Evolutionary conservation across 2,797 vertebrate species (phyloP).

Genomic region (Synaphobranchus kaupii): DNA sequence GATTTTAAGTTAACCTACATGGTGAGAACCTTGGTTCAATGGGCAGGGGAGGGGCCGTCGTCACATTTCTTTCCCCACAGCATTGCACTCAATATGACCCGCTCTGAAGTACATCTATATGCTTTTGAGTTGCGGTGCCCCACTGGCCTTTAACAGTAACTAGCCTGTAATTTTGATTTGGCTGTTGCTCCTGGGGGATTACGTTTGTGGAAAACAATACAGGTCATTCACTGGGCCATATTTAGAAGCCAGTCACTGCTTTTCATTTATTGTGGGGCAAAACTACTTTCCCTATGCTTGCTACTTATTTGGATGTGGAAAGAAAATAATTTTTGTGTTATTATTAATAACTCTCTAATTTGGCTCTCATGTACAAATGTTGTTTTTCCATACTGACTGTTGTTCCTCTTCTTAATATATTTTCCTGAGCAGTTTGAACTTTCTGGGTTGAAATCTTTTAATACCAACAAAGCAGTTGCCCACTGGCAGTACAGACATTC

Average conservation of each 20-base stretch:
- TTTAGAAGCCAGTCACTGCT: not conserved
- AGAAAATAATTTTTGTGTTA: not conserved
- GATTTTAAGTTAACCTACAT: too few relatives aligned
- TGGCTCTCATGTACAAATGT: not conserved
- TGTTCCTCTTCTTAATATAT: not conserved
- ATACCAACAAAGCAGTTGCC: not conserved
- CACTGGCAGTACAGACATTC: not conserved
- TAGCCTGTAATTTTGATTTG: not conserved
- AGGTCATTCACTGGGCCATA: not conserved
- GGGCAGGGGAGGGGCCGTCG: too few relatives aligned
- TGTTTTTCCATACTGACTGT: not conserved
- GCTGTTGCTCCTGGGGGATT: not conserved
- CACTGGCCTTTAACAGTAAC: not conserved
- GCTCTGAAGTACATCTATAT: not conserved
- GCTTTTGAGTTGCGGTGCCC: not conserved
- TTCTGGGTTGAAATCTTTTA: not conserved
- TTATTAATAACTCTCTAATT: not conserved
- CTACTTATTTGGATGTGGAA: not conserved
- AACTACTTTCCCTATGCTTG: not conserved
- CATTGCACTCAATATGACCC: not conserved
- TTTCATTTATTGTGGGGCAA: not conserved
- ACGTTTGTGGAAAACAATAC: not conserved
- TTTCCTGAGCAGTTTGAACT: not conserved
- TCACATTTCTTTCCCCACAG: not conserved
- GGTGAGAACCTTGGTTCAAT: too few relatives aligned